Evolutionary conservation across 1,140 invertebrate genomes (phyloP).

Genomic region (Drosophila pallidifrons): DNA sequence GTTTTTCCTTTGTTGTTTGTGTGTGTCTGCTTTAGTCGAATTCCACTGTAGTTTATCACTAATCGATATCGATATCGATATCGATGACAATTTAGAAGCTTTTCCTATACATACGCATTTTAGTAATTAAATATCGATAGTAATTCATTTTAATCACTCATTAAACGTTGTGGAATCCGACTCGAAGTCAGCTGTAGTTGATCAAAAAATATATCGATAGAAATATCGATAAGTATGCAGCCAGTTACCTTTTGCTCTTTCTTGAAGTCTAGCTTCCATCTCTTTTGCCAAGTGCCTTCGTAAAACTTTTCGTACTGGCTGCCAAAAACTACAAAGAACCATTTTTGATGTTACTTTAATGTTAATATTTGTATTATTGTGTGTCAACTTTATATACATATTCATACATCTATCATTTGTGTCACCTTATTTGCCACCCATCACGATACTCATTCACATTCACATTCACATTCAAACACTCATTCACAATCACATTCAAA

Average conservation of each 20-base stretch:
- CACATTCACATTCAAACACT: slow-evolving; percentile 2
- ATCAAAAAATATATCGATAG: neutral
- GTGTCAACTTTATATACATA: neutral
- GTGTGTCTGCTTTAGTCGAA: slow-evolving; percentile 10
- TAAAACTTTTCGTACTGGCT: slow-evolving; percentile 18
- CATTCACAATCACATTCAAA: slow-evolving; percentile 24
- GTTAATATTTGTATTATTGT: slow-evolving; percentile 22
- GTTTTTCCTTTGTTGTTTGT: slow-evolving; percentile 18
- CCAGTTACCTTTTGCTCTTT: slow-evolving; percentile 10
- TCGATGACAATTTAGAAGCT: neutral
- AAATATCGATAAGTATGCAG: slow-evolving; percentile 4
- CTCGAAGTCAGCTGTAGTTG: slow-evolving; percentile 8
- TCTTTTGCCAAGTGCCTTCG: slow-evolving; percentile 28
- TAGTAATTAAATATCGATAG: too few relatives aligned
- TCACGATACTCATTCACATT: slow-evolving; percentile 4
- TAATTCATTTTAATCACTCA: too few relatives aligned
- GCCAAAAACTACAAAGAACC: neutral
- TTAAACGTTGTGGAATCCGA: slow-evolving; percentile 11
- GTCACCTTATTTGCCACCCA: slow-evolving; percentile 1
- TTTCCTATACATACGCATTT: too few relatives aligned
- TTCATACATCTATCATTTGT: slow-evolving; percentile 16
- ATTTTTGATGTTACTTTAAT: neutral
- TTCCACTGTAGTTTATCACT: slow-evolving; percentile 7
- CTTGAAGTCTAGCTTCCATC: neutral
- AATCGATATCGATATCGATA: neutral